Evolutionary conservation across 37 sponge, comb jelly and placozoan genomes (phyloP), one percentile per base, ranked within the genome.

Genomic region (Diacarnus erythraeanus): DNA sequence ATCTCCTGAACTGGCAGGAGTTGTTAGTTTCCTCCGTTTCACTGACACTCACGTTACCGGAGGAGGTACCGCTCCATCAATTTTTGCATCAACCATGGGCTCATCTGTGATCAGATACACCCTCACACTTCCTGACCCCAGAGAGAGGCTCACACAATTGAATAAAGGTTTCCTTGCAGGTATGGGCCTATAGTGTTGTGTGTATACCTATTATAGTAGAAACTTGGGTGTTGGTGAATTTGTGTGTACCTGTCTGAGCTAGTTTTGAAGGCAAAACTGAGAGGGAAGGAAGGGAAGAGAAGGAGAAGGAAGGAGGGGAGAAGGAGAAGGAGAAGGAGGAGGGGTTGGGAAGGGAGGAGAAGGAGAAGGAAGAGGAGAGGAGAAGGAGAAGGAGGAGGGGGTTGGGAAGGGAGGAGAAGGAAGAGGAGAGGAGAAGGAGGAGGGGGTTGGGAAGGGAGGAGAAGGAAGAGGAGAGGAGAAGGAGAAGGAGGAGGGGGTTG

Each of bases 21-120:
- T 51, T 0, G 79, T 91, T 8, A 82, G 64, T 34, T 71, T 83
- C 75, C 37, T 91, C 10, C 20, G 36, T 37, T 79, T 91, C 37
- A 31, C 77, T 12, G 91, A 91, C 69, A 91, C 91, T 22, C 82
- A 80, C 42, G 74, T 79, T 1, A 36, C 87, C 42, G 74, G 83
- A 29, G 78, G 89, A 4, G 74, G 68, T 10, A 40, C 63, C 40
- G n/a, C 30, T 36, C 68, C 89, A 25, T 42, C 77, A 74, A 34
- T 93, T 37, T 73, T 82, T 43, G 94, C 83, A 21, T 82, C 89
- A 22, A 93, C 94, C 26, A 86, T 80, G 75, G 89, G 89, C 1
- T 85, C 94, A 0, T 51, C 78, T 38, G 21, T 93, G 38, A 82
- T 93, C 43, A 79, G 87, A 0, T 93, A 93, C 72, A 67, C 66